phyloP scores from a whole-genome alignment of 2,113 vertebrate species.

The Coptodon rendalli region DNA sequence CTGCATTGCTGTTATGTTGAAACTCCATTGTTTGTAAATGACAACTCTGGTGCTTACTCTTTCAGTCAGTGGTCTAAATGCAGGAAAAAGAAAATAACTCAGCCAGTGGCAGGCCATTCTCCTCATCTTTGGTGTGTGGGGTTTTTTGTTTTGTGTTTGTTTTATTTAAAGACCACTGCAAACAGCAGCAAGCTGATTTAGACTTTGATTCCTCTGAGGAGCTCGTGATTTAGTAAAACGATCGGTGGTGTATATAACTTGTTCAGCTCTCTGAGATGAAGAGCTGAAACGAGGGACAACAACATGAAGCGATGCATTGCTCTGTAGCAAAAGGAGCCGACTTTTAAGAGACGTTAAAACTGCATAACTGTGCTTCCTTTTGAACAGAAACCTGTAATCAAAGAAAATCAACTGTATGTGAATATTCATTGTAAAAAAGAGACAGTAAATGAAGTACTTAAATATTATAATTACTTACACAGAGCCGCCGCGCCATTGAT shows the following conservation, averaged over 20 bases:
- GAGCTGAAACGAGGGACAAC: not conserved
- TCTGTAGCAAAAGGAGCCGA: conserved; percentile 39
- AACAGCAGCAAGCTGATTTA: conserved; percentile 2
- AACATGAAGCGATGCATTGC: not conserved
- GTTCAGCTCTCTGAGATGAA: not conserved
- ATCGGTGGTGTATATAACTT: conserved; percentile 28
- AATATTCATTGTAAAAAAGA: conserved; percentile 55
- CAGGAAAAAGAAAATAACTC: not conserved
- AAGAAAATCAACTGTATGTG: conserved; percentile 53
- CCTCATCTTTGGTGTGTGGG: not conserved
- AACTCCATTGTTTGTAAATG: not conserved
- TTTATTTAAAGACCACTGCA: conserved; percentile 13
- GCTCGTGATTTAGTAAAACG: not conserved
- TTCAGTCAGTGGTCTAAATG: not conserved
- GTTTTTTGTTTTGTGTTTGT: not conserved
- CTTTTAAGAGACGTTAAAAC: not conserved
- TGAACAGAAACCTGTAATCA: conserved; percentile 46
- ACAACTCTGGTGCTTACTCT: conserved; percentile 45
- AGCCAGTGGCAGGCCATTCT: not conserved
- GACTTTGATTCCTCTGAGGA: not conserved
- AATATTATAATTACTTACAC: conserved; percentile 49
- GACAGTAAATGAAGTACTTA: conserved; percentile 45
- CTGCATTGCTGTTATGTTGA: not conserved
- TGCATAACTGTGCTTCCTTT: conserved; percentile 57
- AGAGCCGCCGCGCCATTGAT: conserved; percentile 42